phyloP scores from a whole-genome alignment of 1,140 invertebrate species.

The Steinernema khuongi region DNA sequence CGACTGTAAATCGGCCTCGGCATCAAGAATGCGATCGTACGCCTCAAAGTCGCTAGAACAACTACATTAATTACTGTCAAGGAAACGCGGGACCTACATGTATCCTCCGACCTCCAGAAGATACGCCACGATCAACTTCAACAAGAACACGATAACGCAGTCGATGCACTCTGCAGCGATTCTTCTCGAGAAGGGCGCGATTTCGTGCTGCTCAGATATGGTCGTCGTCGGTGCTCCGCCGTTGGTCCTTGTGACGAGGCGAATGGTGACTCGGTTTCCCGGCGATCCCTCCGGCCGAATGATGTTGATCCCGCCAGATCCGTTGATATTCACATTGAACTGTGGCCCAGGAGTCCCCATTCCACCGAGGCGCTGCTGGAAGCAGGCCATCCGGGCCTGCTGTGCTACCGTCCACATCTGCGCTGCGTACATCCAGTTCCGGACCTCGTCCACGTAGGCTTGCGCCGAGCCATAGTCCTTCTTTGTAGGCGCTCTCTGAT shows the following conservation, averaged over 20 bases:
- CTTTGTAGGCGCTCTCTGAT: not conserved
- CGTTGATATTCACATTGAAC: not conserved
- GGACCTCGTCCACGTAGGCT: conserved; percentile 2
- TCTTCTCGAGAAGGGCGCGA: not conserved
- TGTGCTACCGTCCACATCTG: not conserved
- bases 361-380: not conserved
- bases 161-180: conserved; percentile 21
- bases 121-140: conserved; percentile 24
- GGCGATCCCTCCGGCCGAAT: not conserved
- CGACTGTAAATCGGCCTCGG: conserved; percentile 30
- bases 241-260: not conserved
- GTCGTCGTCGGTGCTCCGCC: not conserved
- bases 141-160: conserved; percentile 20
- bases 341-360: not conserved
- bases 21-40: conserved; percentile 23
- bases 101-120: not conserved
- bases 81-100: conserved; percentile 19
- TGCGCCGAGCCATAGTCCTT: not conserved
- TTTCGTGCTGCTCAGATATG: not conserved
- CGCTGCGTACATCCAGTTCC: conserved; percentile 7
- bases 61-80: conserved; percentile 1
- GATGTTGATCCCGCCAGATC: not conserved
- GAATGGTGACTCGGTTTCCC: not conserved
- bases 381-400: not conserved
- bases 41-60: conserved; percentile 25